Percentiles rank a stretch among this genome's conserved stretches.
Evolutionary conservation across 2,888 invertebrate species (phyloP).

Genomic region (Aquatica leii): DNA sequence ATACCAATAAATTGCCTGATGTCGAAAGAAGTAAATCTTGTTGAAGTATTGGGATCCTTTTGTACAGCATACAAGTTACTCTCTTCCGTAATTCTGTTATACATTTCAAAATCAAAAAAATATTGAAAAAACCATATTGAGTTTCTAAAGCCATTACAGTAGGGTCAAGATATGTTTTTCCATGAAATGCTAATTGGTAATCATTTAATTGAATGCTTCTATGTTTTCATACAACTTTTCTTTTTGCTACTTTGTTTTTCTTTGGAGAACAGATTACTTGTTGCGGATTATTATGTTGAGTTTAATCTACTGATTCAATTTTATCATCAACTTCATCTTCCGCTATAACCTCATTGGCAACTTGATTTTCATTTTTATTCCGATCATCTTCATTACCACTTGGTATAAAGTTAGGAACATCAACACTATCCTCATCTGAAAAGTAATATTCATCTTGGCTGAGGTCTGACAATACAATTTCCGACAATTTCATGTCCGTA

Average conservation of each 20-base stretch:
- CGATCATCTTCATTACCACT: not conserved
- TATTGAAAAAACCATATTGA: not conserved
- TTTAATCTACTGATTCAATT: not conserved
- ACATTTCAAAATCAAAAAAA: not conserved
- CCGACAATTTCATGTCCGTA: not conserved
- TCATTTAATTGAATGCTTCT: conserved; percentile 1
- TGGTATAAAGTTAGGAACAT: not conserved
- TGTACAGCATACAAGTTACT: not conserved
- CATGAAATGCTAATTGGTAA: not conserved
- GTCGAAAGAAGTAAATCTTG: not conserved
- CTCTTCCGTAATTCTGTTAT: not conserved
- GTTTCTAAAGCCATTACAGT: not conserved
- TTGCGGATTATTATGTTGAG: not conserved
- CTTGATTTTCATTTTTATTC: conserved; percentile 8
- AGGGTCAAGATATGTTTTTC: not conserved
- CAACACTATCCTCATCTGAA: no score
- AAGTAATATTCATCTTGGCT: not conserved
- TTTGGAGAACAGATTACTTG: not conserved
- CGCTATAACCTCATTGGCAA: not conserved
- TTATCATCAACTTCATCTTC: not conserved
- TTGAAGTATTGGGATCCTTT: not conserved
- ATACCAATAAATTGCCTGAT: not conserved
- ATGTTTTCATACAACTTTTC: not conserved
- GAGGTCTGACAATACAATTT: not conserved
- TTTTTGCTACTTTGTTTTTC: not conserved